Evolutionary conservation across 2,113 vertebrate genomes (phyloP), one percentile per base, ranked within the genome.

Genomic region (Seriola aureovittata): DNA sequence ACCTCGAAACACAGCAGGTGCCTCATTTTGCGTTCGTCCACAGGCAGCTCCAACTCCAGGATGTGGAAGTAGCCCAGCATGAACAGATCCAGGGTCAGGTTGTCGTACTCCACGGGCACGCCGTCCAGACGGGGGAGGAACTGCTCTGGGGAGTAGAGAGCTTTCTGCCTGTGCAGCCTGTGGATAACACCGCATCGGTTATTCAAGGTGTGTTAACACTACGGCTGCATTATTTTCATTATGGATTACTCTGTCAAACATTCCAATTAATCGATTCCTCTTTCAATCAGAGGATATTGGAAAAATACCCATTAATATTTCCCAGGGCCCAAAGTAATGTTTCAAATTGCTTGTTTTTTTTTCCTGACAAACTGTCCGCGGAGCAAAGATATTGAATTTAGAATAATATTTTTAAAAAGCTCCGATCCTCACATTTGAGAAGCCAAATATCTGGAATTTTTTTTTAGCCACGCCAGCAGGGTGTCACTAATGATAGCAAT

Each of bases 11-110:
- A 99, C 25, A 99, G 96, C 75, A 99, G 95, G 88, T 99, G 98
- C 62, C 98, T 96, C 87, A 94, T 95, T 76, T 95, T 96, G 65
- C 98, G 95, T 90, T 99, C 98, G 44, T 97, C 97, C 0, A 96
- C 90, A 0, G 97, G 94, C 67, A 99, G 93, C 12, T 99, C 96
- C 59, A 96, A 91, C 91, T 99, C 98, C 87, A 99, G 95, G 74
- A 99, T 97, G 95, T 97, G 97, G 87, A 99, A 99, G 95, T 99
- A 99, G 50, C 98, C 98, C 67, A 99, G 94, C 97, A 99, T 98
- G 93, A 99, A 99, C 34, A 99, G 96, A 80, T 99, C 98, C 76
- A 98, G 94, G 1, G 97, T 96, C 87, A 99, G 94, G 83, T 91
- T 95, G 67, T 96, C 88, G 14, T 99, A 97, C 63, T 96, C 94